Percentiles rank a stretch among this genome's conserved stretches.
Conservation (phyloP, 2,888 invertebrate genomes). For the Orchestes rusci region DNA sequence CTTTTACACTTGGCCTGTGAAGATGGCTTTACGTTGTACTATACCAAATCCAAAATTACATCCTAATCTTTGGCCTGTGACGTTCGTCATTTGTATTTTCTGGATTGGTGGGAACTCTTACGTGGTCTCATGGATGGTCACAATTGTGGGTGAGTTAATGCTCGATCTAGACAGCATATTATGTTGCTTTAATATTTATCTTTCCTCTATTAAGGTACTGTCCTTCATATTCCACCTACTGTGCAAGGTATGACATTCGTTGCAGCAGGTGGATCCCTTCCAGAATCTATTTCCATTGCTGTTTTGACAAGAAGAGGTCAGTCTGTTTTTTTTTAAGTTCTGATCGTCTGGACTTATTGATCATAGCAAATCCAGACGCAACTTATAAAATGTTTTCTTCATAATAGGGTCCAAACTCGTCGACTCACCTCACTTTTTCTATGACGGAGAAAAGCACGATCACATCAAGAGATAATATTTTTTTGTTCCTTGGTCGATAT, state of each 20-base stretch:
- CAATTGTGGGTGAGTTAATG: conserved; percentile 63
- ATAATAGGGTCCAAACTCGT: too few relatives aligned
- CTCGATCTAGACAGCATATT: too few relatives aligned
- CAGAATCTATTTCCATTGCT: conserved; percentile 74
- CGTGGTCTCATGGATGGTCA: conserved; percentile 87
- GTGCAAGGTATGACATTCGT: conserved; percentile 89
- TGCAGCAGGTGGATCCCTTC: conserved; percentile 85
- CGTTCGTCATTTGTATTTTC: conserved; percentile 79
- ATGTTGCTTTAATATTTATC: too few relatives aligned
- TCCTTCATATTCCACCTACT: conserved; percentile 74
- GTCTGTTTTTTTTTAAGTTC: too few relatives aligned
- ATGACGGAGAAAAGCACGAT: too few relatives aligned
- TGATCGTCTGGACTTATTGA: too few relatives aligned
- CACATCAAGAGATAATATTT: too few relatives aligned
- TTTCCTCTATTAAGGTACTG: conserved; percentile 61
- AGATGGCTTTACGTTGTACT: conserved; percentile 54
- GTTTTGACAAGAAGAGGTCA: conserved; percentile 81
- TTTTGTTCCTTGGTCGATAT: too few relatives aligned
- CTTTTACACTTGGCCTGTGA: conserved; percentile 66
- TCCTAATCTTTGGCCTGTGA: conserved; percentile 60
- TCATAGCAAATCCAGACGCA: too few relatives aligned
- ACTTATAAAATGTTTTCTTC: too few relatives aligned
- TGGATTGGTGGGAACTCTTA: conserved; percentile 85
- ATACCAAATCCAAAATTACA: conserved; percentile 63
- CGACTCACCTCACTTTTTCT: too few relatives aligned